phyloP scores from a whole-genome alignment of 2,797 vertebrate genomes.

The Myotis vivesi region DNA sequence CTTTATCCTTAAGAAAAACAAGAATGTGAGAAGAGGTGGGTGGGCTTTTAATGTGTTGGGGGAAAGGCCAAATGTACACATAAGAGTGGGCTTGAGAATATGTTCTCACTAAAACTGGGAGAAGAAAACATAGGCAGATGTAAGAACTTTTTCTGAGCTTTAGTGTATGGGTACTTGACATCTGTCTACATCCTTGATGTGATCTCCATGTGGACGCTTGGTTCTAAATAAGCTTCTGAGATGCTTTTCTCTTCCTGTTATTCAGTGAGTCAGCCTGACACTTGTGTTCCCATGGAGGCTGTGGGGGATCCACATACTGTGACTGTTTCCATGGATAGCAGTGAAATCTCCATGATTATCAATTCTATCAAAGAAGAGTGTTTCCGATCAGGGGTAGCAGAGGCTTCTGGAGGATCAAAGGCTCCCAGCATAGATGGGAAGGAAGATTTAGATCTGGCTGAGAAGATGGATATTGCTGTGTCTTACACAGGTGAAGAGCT shows the following conservation, averaged over 20 bases:
- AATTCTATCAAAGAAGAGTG: conserved; percentile 89
- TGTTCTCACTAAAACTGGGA: conserved; percentile 56
- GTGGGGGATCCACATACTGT: conserved; percentile 87
- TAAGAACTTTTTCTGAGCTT: conserved; percentile 42
- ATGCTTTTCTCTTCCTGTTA: conserved; percentile 73
- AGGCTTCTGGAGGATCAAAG: conserved; percentile 83
- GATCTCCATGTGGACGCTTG: conserved; percentile 56
- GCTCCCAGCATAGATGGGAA: conserved; percentile 88
- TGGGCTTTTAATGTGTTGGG: conserved; percentile 42
- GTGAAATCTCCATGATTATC: conserved; percentile 89
- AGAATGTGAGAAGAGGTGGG: conserved; percentile 49
- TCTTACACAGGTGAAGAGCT: conserved; percentile 96
- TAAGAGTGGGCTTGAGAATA: conserved; percentile 55
- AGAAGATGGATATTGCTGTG: conserved; percentile 91
- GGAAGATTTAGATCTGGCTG: conserved; percentile 91
- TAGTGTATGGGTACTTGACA: conserved; percentile 57
- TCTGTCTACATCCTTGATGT: conserved; percentile 39
- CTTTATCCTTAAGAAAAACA: conserved; percentile 53
- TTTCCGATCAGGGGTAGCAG: conserved; percentile 86
- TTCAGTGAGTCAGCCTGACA: conserved; percentile 86
- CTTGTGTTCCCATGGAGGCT: conserved; percentile 85
- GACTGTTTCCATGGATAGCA: conserved; percentile 89
- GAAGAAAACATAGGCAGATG: conserved; percentile 34
- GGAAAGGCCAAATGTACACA: conserved; percentile 24
- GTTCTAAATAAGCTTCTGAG: conserved; percentile 69